phyloP scores from a whole-genome alignment of 2,888 invertebrate genomes.

The Chrysodeixis includens region DNA sequence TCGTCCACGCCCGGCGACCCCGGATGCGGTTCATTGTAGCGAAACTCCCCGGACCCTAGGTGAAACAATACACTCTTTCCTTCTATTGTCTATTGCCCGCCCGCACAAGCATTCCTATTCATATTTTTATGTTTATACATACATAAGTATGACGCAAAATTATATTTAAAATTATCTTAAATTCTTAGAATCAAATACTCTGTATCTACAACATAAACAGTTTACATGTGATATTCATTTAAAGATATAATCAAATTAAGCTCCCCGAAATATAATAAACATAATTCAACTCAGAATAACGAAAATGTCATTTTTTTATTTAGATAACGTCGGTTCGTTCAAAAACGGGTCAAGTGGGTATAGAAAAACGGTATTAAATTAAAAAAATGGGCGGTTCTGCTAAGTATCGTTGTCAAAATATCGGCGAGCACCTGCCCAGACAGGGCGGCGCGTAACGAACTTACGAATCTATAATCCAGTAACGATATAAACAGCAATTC shows the following conservation, averaged over 20 bases:
- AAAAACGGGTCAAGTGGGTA: constrained; percentile 82
- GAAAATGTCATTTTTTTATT: constrained; percentile 70
- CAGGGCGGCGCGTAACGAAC: constrained; percentile 82
- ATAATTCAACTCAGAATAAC: constrained; percentile 64
- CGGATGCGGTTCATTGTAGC: constrained; percentile 88
- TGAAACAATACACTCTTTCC: constrained; percentile 87
- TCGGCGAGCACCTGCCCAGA: constrained; percentile 85
- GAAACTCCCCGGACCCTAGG: constrained; percentile 87
- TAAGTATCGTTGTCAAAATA: constrained; percentile 89
- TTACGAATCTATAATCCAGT: constrained; percentile 44
- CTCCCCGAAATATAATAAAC: constrained; percentile 62
- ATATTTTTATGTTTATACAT: constrained; percentile 51
- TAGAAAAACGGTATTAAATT: constrained; percentile 79
- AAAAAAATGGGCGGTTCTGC: constrained; percentile 84
- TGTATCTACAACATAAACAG: constrained; percentile 12
- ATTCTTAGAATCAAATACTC: constrained; percentile 36
- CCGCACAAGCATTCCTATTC: constrained; percentile 64
- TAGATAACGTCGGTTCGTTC: constrained; percentile 72
- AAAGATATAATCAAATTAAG: constrained; percentile 60
- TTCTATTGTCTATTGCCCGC: constrained; percentile 79
- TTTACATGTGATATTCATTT: constrained; percentile 45
- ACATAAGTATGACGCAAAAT: constrained; percentile 51
- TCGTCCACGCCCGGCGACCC: constrained; percentile 72
- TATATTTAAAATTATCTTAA: constrained; percentile 28
- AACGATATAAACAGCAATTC: constrained; percentile 18